A percentile compares a stretch with the other conserved stretches of the same genome.
Evolutionary conservation across 2,113 vertebrate species (phyloP).

Genomic region (Cnemophilus loriae): DNA sequence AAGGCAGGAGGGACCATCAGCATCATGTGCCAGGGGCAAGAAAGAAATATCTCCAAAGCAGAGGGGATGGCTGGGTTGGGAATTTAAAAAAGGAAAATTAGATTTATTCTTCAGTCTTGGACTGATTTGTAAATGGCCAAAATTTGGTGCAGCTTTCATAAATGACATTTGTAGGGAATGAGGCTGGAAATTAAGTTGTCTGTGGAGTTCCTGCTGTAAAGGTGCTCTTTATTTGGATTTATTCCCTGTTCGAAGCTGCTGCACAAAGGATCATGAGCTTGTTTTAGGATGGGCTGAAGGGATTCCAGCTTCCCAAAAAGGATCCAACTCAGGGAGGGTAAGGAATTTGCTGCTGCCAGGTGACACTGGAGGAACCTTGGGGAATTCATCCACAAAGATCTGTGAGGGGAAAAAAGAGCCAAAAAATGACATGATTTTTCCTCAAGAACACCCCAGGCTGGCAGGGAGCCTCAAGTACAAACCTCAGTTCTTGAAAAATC

Average conservation of each 20-base stretch:
- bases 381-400: neutral
- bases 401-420: rapidly evolving
- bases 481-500: neutral
- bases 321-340: rapidly evolving
- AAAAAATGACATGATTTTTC: neutral
- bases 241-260: neutral
- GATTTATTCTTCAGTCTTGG: neutral
- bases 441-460: neutral
- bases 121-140: neutral
- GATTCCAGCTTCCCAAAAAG: neutral
- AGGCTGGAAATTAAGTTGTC: neutral
- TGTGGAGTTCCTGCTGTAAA: neutral
- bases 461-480: neutral
- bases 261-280: rapidly evolving
- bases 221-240: neutral
- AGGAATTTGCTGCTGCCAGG: neutral
- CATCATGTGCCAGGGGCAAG: neutral
- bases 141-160: neutral
- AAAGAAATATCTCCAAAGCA: neutral
- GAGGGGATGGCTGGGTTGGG: neutral
- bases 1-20: neutral
- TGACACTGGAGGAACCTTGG: neutral
- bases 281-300: neutral
- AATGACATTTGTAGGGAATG: neutral
- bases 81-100: neutral